These are phyloP conservation scores for Canis aureus DNA, from an alignment of 2,113 vertebrate genomes.

Conservation along the genomic window DNA sequence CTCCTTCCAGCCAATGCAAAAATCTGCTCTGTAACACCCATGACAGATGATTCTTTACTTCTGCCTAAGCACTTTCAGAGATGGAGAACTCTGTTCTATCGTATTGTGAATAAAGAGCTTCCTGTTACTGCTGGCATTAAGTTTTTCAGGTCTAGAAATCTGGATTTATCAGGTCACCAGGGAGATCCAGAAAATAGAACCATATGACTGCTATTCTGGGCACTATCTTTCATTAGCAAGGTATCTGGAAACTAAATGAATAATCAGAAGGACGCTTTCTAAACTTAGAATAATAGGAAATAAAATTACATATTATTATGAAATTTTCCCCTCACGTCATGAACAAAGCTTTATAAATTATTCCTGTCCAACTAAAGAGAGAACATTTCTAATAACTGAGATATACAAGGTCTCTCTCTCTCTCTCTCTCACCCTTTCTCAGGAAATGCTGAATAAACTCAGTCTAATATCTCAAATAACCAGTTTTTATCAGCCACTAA, in stretches of 20 bases:
- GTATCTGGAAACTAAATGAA: conserved; percentile 70
- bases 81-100: neutral
- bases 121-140: neutral
- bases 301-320: conserved; percentile 73
- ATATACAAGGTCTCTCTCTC: conserved; percentile 41
- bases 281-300: conserved; percentile 77
- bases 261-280: conserved; percentile 73
- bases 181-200: conserved; percentile 38
- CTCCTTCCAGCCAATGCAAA: neutral
- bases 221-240: conserved; percentile 66
- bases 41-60: neutral
- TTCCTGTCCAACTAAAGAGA: conserved; percentile 59
- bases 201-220: conserved; percentile 55
- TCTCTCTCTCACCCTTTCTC: neutral
- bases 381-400: conserved; percentile 64
- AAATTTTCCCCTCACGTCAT: conserved; percentile 64
- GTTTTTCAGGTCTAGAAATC: conserved; percentile 44
- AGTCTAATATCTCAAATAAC: conserved; percentile 24
- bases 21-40: neutral
- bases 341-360: conserved; percentile 70
- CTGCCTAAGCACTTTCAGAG: neutral
- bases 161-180: conserved; percentile 24
- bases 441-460: conserved; percentile 46
- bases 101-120: neutral
- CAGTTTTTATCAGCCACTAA: conserved; percentile 3